A percentile compares a stretch with the other conserved stretches of the same genome.
These are phyloP conservation scores for Bettongia penicillata DNA, from an alignment of 2,113 vertebrate genomes.

Conservation along the genomic window DNA sequence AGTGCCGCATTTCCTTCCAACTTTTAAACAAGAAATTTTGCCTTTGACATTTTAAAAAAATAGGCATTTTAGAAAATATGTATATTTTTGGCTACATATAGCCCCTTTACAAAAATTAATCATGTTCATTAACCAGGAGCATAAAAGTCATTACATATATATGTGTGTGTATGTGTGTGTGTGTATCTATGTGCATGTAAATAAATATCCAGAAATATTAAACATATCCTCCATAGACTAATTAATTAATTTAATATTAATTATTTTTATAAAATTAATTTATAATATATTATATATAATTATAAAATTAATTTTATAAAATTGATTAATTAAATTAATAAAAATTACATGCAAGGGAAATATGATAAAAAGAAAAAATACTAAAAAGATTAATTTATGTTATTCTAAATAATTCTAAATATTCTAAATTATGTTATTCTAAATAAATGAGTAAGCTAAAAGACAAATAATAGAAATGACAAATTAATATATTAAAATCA, in stretches of 20 bases:
- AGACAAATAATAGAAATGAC: neutral
- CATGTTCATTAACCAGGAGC: neutral
- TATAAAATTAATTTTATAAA: no score
- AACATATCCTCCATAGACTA: neutral
- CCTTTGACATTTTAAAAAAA: neutral
- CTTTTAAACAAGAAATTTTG: neutral
- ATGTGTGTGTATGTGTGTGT: neutral
- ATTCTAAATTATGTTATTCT: neutral
- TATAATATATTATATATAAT: no score
- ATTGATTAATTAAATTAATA: no score
- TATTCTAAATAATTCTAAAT: neutral
- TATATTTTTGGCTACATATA: neutral
- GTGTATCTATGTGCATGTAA: neutral
- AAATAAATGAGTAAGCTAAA: neutral
- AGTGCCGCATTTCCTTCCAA: neutral
- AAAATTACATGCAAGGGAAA: neutral
- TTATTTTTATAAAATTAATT: no score
- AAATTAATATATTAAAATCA: neutral
- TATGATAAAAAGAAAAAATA: neutral
- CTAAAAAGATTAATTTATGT: neutral
- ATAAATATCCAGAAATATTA: neutral
- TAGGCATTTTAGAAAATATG: neutral
- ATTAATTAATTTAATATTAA: neutral
- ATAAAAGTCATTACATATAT: neutral
- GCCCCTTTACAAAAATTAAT: neutral